Percentiles rank a stretch among this genome's conserved stretches.
phyloP scores from a whole-genome alignment of 1,140 invertebrate genomes.

The Diploscapter pachys region DNA sequence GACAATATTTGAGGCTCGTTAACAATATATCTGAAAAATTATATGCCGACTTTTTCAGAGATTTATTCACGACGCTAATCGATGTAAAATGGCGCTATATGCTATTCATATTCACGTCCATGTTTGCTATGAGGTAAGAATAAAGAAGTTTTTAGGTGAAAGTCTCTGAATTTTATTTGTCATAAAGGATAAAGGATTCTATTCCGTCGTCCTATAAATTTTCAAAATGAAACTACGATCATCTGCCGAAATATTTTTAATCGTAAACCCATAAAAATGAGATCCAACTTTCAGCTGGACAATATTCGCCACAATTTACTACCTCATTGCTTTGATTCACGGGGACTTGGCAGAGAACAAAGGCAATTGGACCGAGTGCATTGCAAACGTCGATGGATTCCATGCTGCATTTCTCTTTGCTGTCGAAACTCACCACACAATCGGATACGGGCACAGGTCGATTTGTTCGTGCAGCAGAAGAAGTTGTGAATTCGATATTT shows the following conservation, averaged over 20 bases:
- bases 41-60: constrained; percentile 14
- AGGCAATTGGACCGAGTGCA: constrained; percentile 60
- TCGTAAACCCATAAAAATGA: too few relatives aligned
- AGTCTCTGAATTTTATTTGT: constrained; percentile 52
- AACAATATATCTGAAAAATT: background rate
- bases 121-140: constrained; percentile 70
- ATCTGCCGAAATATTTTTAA: too few relatives aligned
- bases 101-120: constrained; percentile 72
- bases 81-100: constrained; percentile 93
- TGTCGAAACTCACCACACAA: constrained; percentile 65
- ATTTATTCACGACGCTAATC: constrained; percentile 64
- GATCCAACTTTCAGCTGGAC: constrained; percentile 60
- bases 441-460: constrained; percentile 63
- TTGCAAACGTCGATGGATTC: constrained; percentile 62
- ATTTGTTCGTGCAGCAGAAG: constrained; percentile 80
- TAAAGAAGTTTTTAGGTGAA: constrained; percentile 89
- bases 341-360: constrained; percentile 14
- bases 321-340: constrained; percentile 58
- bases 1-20: constrained; percentile 30
- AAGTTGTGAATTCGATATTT: constrained; percentile 53
- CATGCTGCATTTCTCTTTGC: constrained; percentile 62
- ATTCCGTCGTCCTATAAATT: too few relatives aligned
- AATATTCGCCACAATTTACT: constrained; percentile 64
- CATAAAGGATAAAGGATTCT: too few relatives aligned
- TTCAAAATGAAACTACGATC: too few relatives aligned